These are phyloP conservation scores for Chrysopa pallens DNA, from an alignment of 1,140 invertebrate genomes.

Conservation along the genomic window DNA sequence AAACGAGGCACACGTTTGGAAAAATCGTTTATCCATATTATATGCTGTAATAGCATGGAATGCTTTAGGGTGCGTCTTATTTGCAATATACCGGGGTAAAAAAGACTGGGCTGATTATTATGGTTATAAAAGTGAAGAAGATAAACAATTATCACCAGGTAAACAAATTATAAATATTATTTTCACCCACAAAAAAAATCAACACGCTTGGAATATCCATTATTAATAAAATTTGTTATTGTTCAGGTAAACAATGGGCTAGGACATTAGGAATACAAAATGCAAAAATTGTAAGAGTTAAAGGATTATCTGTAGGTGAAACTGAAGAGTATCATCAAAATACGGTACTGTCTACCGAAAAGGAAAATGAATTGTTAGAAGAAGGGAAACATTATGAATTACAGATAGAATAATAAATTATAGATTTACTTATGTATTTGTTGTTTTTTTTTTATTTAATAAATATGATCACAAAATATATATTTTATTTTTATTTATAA, in stretches of 20 bases:
- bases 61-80: slow-evolving; percentile 37
- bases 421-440: too few relatives aligned
- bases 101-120: slow-evolving; percentile 40
- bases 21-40: slow-evolving; percentile 32
- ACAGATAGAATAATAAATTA: too few relatives aligned
- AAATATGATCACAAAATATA: too few relatives aligned
- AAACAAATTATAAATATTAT: not conserved
- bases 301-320: slow-evolving; percentile 17
- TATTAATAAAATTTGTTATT: not conserved
- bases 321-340: too few relatives aligned
- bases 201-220: not conserved
- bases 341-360: too few relatives aligned
- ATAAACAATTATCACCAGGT: slow-evolving; percentile 30
- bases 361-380: too few relatives aligned
- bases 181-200: not conserved
- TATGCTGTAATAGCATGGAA: slow-evolving; percentile 43
- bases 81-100: slow-evolving; percentile 33
- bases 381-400: too few relatives aligned
- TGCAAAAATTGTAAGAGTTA: slow-evolving; percentile 29
- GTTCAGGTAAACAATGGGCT: slow-evolving; percentile 26
- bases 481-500: too few relatives aligned
- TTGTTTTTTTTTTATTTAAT: too few relatives aligned
- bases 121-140: slow-evolving; percentile 37
- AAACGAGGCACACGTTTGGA: slow-evolving; percentile 33
- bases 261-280: slow-evolving; percentile 30